A percentile compares a stretch with the other conserved stretches of the same genome.
phyloP scores from a whole-genome alignment of 2,113 vertebrate species.

The Pica pica region DNA sequence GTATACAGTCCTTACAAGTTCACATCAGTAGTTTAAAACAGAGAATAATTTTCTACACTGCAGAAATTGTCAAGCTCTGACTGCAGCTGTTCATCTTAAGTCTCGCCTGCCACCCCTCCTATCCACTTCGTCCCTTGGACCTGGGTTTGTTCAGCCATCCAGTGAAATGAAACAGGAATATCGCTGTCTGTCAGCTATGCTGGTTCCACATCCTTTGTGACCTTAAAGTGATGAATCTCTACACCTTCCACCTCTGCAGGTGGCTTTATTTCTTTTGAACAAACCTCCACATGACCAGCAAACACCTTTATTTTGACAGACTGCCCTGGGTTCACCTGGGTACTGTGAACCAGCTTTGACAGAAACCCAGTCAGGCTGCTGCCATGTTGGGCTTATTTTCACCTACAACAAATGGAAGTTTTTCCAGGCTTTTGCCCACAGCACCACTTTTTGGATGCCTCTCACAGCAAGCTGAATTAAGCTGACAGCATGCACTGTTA shows the following conservation, averaged over 20 bases:
- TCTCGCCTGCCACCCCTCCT: not conserved
- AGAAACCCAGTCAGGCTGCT: not conserved
- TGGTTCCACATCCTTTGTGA: not conserved
- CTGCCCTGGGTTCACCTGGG: not conserved
- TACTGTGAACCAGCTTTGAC: not conserved
- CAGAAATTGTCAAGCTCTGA: not conserved
- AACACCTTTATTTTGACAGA: not conserved
- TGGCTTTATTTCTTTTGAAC: not conserved
- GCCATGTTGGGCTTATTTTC: not conserved
- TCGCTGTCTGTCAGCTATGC: rapidly evolving
- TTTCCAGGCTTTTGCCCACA: not conserved
- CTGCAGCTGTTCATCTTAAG: not conserved
- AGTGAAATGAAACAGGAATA: not conserved
- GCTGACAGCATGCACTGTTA: not conserved
- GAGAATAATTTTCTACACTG: not conserved
- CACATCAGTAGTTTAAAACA: not conserved
- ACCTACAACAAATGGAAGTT: not conserved
- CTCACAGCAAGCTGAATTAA: not conserved
- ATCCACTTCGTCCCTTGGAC: not conserved
- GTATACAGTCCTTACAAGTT: not conserved
- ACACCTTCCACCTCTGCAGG: not conserved
- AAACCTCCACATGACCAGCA: not conserved
- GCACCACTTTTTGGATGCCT: not conserved
- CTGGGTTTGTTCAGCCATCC: not conserved
- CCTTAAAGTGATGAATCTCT: not conserved